Conservation (phyloP, 2,888 invertebrate species). For the Graphium colonna region DNA sequence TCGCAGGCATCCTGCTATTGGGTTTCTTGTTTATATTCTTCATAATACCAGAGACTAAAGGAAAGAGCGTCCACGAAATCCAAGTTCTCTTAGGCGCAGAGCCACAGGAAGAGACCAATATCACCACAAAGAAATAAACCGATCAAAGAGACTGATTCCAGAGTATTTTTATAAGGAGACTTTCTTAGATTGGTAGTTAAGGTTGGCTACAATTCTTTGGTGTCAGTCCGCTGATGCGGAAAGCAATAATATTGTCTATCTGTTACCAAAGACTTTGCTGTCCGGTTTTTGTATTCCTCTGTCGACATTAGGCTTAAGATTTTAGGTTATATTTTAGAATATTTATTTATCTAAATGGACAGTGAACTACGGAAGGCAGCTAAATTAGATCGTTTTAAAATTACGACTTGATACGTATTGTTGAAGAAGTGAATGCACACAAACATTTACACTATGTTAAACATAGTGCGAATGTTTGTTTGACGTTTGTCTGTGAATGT, state of each 20-base stretch:
- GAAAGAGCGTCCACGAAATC: conserved; percentile 85
- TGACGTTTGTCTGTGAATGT: background rate
- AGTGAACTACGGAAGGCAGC: conserved; percentile 12
- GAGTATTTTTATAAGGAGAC: conserved; percentile 48
- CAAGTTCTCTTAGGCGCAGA: conserved; percentile 71
- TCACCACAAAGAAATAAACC: conserved; percentile 55
- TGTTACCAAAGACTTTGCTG: conserved; percentile 55
- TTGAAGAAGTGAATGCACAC: background rate
- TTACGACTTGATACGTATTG: background rate
- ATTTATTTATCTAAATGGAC: conserved; percentile 14
- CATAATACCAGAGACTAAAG: conserved; percentile 84
- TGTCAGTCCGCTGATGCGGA: conserved; percentile 35
- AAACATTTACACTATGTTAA: background rate
- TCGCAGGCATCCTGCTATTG: conserved; percentile 82
- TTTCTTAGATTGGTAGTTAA: conserved; percentile 31
- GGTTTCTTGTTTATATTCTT: conserved; percentile 85
- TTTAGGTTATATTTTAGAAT: conserved; percentile 1
- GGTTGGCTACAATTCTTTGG: conserved; percentile 36
- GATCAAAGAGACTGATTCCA: conserved; percentile 48
- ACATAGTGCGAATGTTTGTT: too few relatives aligned
- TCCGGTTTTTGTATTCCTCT: conserved; percentile 14
- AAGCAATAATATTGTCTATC: conserved; percentile 38
- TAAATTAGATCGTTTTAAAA: conserved; percentile 10
- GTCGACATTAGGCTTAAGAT: conserved; percentile 15
- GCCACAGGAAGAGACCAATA: conserved; percentile 38